These are phyloP conservation scores for Listronotus bonariensis DNA, from an alignment of 1,140 invertebrate genomes.

Conservation along the genomic window DNA sequence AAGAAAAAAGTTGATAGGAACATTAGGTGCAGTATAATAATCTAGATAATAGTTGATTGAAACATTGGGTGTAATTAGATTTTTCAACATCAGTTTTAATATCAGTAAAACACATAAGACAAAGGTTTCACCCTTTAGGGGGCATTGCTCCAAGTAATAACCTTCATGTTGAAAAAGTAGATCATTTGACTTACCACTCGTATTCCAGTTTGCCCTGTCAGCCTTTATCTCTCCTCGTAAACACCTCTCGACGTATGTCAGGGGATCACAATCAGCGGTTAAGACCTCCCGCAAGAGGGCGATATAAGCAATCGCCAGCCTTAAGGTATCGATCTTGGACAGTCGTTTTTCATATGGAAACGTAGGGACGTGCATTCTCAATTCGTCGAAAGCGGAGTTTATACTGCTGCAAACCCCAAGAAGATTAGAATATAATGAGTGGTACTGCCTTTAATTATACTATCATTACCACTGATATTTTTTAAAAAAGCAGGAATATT, in stretches of 20 bases:
- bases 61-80: too few relatives aligned
- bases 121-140: too few relatives aligned
- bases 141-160: too few relatives aligned
- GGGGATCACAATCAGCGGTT: constrained; percentile 86
- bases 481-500: too few relatives aligned
- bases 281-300: constrained; percentile 89
- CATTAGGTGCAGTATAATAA: too few relatives aligned
- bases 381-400: constrained; percentile 97
- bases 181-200: constrained; percentile 83
- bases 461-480: too few relatives aligned
- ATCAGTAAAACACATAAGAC: too few relatives aligned
- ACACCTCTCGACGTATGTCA: constrained; percentile 92
- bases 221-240: constrained; percentile 86
- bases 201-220: constrained; percentile 91
- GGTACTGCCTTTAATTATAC: too few relatives aligned
- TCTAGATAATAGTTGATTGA: too few relatives aligned
- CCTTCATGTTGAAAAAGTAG: too few relatives aligned
- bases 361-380: constrained; percentile 93
- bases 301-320: constrained; percentile 96
- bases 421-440: constrained; percentile 22
- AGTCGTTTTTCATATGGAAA: constrained; percentile 98
- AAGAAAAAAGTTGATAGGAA: too few relatives aligned
- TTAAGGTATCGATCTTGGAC: constrained; percentile 95
- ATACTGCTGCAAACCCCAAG: constrained; percentile 82
- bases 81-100: too few relatives aligned